Evolutionary conservation across 2,113 vertebrate species (phyloP).

Genomic region (Jaculus jaculus): DNA sequence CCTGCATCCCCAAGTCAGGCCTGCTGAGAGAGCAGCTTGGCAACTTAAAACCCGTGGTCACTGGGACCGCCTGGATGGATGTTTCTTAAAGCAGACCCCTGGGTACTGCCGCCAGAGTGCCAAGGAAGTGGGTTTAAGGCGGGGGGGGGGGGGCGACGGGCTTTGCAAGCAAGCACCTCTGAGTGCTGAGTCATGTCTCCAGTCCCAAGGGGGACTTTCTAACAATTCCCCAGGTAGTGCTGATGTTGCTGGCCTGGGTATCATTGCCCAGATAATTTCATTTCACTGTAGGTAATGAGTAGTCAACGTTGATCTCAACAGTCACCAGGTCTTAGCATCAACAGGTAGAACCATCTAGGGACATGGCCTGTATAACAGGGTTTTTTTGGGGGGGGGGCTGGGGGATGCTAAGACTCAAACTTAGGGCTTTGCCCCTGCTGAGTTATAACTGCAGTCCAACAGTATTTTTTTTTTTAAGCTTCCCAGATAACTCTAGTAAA

Average conservation of each 20-base stretch:
- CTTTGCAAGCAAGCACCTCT: too few relatives aligned
- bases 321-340: neutral
- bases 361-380: neutral
- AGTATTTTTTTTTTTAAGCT: neutral
- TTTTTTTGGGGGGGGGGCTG: neutral
- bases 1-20: neutral
- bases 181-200: too few relatives aligned
- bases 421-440: neutral
- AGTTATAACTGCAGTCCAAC: neutral
- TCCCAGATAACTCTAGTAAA: neutral
- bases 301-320: neutral
- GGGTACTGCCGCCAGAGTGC: neutral
- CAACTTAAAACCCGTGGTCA: neutral
- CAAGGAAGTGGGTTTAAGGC: neutral
- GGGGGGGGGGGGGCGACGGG: too few relatives aligned
- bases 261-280: neutral
- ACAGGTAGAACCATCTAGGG: neutral
- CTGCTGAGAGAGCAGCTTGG: neutral
- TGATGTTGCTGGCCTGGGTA: neutral
- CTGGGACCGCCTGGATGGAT: too few relatives aligned
- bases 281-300: neutral
- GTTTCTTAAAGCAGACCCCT: neutral
- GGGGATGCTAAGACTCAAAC: neutral
- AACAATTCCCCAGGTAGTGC: neutral
- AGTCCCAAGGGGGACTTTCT: neutral